Base-by-base conservation (phyloP, 2,888 invertebrate species). In the Pristionchus maxplancki region DNA sequence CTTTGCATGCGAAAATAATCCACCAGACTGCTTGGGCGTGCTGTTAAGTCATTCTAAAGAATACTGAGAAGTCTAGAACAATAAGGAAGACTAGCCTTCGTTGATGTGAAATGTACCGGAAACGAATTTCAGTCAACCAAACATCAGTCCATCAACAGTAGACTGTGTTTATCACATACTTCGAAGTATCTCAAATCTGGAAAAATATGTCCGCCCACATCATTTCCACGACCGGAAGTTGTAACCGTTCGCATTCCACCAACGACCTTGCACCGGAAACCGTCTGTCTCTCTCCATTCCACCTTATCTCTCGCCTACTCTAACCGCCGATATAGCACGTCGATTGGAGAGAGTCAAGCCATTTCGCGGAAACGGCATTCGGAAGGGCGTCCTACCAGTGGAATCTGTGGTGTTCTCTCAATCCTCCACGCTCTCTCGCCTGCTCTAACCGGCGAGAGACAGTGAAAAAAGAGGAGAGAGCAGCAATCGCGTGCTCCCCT, bases 281-380 rank as follows among this genome's bases (percentile, higher is more conserved):
- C 44, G 20, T 40, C 78, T 44, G 17, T 24, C 40, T 78, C 74
- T 74, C 78, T 78, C 78, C n/a, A 11, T 78, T 37, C 28, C 78
- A 17, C 40, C 0, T 17, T 13, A 40, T 44, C 78, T 78, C 78
- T 78, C 78, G 24, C 78, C 24, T 20, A 1, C 44, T 48, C 78
- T 78, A 20, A 71, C 28, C 31, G 64, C 0, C 71, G 71, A 58
- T 24, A 58, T 20, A 58, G 58, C 58, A 58, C 58, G 58, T 20
- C 24, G n/a, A 24, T 20, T 58, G 6, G 8, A 58, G 24, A 53
- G 53, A 53, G 53, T 17, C 53, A 24, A 9, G 58, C 58, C 58
- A 58, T 58, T 58, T 58, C 58, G 24, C 78, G 78, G 78, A 78
- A 78, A 78, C 78, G 40, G 44, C 78, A 44, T 40, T 78, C 78